Base-by-base conservation (phyloP, 2,797 vertebrate species). In the Meriones psammophilus region DNA sequence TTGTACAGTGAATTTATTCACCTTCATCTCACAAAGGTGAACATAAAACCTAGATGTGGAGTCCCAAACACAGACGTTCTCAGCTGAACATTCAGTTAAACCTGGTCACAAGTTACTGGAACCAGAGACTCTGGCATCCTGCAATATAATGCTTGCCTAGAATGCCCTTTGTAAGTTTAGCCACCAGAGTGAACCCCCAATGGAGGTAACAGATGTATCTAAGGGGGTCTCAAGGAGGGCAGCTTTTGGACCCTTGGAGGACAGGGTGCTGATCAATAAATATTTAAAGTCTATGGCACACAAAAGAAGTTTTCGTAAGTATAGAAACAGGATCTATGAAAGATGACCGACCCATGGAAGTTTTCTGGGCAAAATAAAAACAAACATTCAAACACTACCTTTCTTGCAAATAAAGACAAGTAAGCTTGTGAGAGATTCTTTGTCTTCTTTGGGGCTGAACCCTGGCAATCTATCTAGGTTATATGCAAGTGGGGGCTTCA, bases 121-220 rank as follows among this genome's bases (percentile, higher is more conserved):
- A 42, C 14, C 76, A 84, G 20, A 88, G 58, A 74, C 69, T 77
- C 20, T 18, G 26, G 30, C 46, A 83, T 83, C 78, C 14, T 22
- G 42, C 22, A 89, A 62, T 54, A 28, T 1, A 8, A 24, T 36
- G 22, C 77, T 91, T 84, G 36, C 76, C 76, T n/a, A 86, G 18
- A 93, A 56, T 66, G 42, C 15, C 56, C 80, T 89, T 81, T 95
- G 14, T 73, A 36, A 93, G 81, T 68, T 42, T 88, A 84, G 39
- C 84, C 17, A 73, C 50, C 77, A 64, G 28, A 96, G 79, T 89
- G 74, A 94, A 90, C 66, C 73, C 54, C 17, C 33, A 56, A 8
- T 46, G 39, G 64, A 50, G 30, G 36, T 79, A 58, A 71, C 26
- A 71, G 80, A 68, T 93, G 87, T 78, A 80, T 91, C 66, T 78